Base-by-base conservation (phyloP, 1,140 invertebrate species). In the Papilio helenus region DNA sequence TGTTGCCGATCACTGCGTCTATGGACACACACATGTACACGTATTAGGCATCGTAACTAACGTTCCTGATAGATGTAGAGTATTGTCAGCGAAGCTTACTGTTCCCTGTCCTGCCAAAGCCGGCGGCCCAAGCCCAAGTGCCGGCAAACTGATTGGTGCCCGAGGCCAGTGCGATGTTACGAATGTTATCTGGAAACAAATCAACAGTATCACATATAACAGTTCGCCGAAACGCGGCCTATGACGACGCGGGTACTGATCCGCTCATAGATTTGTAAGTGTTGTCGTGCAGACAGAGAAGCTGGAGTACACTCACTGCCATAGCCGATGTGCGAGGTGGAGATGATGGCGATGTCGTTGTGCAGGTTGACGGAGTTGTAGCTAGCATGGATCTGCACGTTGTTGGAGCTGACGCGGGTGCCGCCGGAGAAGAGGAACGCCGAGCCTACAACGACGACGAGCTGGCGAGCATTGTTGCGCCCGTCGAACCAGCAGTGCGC, bases 401-500 rank as follows among this genome's bases (percentile, higher is more conserved):
- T 68, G 26, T 29, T 68, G 5, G 61, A 5, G 26, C 14, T 29
- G 20, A 68, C 14, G 2, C 61, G 23, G 23, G 61, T 68, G 61
- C 61, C 61, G 61, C 61, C 61, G 26, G 61, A 68, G 61, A 68
- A 68, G 14, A 68, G 61, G 26, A 14, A 14, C 61, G 61, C 61
- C 14, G 61, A 68, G 49, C 44, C 76, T 10, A 34, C 49, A 2
- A 82, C 81, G 18, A 80, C 79, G 0, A 72, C 78, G 9, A 82
- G 5, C 34, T 79, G 44, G 9, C 16, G 18, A 2, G 79, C 83
- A 23, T 80, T 79, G 78, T 74, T 73, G 3, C n/a, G 7, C 39
- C 81, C 72, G 71, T 84, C 83, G 51, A 71, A 55, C 83, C 83
- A 84, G 77, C 83, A 84, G 77, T 84, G 83, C 10, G 83, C 83